Percentiles rank a stretch among this genome's conserved stretches.
phyloP scores from a whole-genome alignment of 2,888 invertebrate genomes.

The Limenitis camilla region DNA sequence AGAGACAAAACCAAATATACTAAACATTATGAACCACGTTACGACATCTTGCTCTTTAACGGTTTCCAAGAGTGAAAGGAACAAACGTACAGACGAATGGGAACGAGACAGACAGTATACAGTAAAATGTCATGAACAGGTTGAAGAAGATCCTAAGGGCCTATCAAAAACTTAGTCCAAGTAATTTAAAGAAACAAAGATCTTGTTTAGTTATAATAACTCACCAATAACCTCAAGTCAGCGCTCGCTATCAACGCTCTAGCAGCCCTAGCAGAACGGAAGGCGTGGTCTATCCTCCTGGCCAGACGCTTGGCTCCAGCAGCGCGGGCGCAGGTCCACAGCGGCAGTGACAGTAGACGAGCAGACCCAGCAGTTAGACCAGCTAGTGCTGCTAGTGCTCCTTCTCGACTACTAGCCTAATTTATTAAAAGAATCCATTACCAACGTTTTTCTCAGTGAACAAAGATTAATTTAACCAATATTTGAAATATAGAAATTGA shows the following conservation, averaged over 20 bases:
- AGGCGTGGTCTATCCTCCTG: conserved; percentile 81
- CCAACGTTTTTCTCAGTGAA: neutral
- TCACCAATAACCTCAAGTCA: conserved; percentile 82
- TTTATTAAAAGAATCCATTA: conserved; percentile 6
- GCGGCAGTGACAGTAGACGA: conserved; percentile 83
- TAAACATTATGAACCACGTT: too few relatives aligned
- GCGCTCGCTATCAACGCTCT: conserved; percentile 74
- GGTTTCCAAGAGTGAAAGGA: too few relatives aligned
- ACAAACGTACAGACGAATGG: too few relatives aligned
- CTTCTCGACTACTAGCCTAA: conserved; percentile 68
- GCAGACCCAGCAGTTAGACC: conserved; percentile 73
- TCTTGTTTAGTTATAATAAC: conserved; percentile 20
- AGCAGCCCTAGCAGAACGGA: conserved; percentile 54
- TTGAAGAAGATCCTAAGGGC: too few relatives aligned
- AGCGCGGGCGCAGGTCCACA: conserved; percentile 88
- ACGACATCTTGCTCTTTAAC: too few relatives aligned
- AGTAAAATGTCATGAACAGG: too few relatives aligned
- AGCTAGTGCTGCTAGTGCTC: conserved; percentile 74
- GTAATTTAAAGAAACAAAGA: too few relatives aligned
- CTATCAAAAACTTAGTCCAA: too few relatives aligned
- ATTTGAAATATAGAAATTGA: too few relatives aligned
- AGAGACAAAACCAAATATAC: too few relatives aligned
- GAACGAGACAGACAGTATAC: too few relatives aligned
- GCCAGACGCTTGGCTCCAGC: conserved; percentile 83
- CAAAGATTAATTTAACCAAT: too few relatives aligned